Percentiles rank a stretch among this genome's conserved stretches.
phyloP scores from a whole-genome alignment of 2,888 invertebrate genomes.

The Drosophila paranaensis region DNA sequence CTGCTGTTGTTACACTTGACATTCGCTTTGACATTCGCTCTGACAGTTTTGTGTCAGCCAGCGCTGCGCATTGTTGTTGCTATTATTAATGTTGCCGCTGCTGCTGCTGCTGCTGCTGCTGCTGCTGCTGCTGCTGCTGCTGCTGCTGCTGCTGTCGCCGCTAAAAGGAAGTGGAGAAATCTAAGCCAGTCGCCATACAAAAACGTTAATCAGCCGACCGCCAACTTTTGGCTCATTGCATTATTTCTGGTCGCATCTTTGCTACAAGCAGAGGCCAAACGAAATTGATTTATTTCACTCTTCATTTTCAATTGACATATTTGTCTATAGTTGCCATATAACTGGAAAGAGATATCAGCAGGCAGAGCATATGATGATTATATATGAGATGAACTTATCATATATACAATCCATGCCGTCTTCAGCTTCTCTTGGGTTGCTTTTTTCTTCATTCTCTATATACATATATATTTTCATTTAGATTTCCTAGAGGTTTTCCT shows the following conservation, averaged over 20 bases:
- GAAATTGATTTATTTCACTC: constrained; percentile 11
- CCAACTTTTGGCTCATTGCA: constrained; percentile 20
- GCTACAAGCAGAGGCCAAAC: background rate
- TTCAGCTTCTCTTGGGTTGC: too few relatives aligned
- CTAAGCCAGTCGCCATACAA: constrained; percentile 41
- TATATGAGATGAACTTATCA: too few relatives aligned
- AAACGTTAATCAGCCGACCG: constrained; percentile 19
- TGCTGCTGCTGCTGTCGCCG: constrained; percentile 16
- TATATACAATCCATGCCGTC: too few relatives aligned
- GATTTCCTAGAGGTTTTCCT: too few relatives aligned
- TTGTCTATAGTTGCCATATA: background rate
- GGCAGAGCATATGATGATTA: too few relatives aligned
- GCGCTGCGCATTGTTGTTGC: constrained; percentile 40
- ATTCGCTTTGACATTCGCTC: constrained; percentile 62
- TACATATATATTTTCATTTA: too few relatives aligned
- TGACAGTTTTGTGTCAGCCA: constrained; percentile 70
- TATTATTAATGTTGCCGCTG: constrained; percentile 24
- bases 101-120: constrained; percentile 8
- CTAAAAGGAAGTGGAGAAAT: constrained; percentile 74
- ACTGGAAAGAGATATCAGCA: too few relatives aligned
- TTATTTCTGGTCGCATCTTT: constrained; percentile 26
- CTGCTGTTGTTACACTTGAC: constrained; percentile 48
- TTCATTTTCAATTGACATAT: constrained; percentile 6
- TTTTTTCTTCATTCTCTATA: too few relatives aligned
- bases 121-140: constrained; percentile 2